These are phyloP conservation scores for Julus scandinavius DNA, from an alignment of 2,888 invertebrate species.

Conservation along the genomic window DNA sequence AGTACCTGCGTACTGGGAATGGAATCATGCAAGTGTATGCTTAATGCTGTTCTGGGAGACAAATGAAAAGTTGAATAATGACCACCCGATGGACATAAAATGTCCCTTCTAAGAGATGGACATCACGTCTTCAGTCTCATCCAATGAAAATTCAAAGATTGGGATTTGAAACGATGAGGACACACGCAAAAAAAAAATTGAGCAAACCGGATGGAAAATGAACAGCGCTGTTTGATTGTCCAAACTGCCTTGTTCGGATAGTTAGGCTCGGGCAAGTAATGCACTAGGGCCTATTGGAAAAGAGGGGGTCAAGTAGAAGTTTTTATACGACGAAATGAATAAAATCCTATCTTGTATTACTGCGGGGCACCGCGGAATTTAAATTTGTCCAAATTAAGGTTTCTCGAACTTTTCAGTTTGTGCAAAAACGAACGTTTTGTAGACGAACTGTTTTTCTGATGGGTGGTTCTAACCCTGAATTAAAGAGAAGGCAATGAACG, in stretches of 20 bases:
- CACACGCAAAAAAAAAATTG: background rate
- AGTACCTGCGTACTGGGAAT: slow-evolving; percentile 29
- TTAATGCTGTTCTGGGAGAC: slow-evolving; percentile 9
- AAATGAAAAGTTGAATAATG: slow-evolving; percentile 42
- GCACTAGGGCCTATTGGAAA: background rate
- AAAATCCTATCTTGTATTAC: slow-evolving; percentile 21
- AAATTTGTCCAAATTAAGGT: background rate
- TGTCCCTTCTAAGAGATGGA: slow-evolving; percentile 36
- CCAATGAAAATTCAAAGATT: slow-evolving; percentile 29
- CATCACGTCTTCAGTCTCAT: slow-evolving; percentile 9
- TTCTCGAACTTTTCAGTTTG: background rate
- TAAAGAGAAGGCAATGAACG: background rate
- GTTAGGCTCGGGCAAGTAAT: background rate
- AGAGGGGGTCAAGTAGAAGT: background rate
- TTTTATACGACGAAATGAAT: background rate
- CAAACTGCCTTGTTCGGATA: background rate
- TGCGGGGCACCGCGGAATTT: background rate
- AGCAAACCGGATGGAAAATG: slow-evolving; percentile 22
- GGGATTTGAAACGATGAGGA: slow-evolving; percentile 18
- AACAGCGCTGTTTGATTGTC: background rate
- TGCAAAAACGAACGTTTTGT: background rate
- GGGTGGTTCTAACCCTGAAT: background rate
- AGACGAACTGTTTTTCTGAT: background rate
- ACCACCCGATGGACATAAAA: slow-evolving; percentile 35
- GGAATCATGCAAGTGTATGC: slow-evolving; percentile 34